Base-by-base conservation (phyloP, 2,113 vertebrate species). In the Channa argus region DNA sequence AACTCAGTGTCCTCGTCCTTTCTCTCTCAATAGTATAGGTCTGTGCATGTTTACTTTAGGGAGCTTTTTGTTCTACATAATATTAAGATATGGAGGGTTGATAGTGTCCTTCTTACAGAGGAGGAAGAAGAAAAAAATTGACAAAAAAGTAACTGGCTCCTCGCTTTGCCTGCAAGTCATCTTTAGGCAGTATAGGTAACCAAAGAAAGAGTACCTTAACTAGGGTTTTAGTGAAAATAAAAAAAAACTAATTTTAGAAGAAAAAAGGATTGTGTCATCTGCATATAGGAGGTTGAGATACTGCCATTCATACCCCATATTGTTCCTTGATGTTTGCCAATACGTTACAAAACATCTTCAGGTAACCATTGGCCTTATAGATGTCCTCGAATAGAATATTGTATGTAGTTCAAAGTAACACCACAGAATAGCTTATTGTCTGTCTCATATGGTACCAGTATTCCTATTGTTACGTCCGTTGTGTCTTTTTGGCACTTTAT, bases 291-390 rank as follows among this genome's bases (percentile, higher is more conserved):
- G 91, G 89, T 90, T 83, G 84, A 93, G 88, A 94, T 94, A 95
- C 94, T 95, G 94, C 94, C 94, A 94, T 90, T 86, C 93, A 94
- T 92, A 65, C 78, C 79, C 79, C 90, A 94, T 91, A 95, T 93
- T 94, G 92, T 87, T 90, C 91, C 88, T 94, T 91, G 92, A 94
- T 93, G 92, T 96, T 95, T 94, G 93, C 93, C 93, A 84, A 93
- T 88, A 86, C 80, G 88, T 95, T 93, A 95, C 92, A 95, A 91
- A 90, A 94, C 96, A 96, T 95, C 93, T 96, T 96, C 96, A 96
- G 97, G 96, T 96, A 95, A 94, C 96, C 95, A 94, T 96, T 97
- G 96, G 96, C 97, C 97, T 98, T 97, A 97, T 90, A 95, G 95
- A 94, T 95, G 93, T 92, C 94, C 94, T 96, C 93, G 92, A 92